Conservation (phyloP, 1,140 invertebrate genomes). For the Yoshiicerus persimilis region DNA sequence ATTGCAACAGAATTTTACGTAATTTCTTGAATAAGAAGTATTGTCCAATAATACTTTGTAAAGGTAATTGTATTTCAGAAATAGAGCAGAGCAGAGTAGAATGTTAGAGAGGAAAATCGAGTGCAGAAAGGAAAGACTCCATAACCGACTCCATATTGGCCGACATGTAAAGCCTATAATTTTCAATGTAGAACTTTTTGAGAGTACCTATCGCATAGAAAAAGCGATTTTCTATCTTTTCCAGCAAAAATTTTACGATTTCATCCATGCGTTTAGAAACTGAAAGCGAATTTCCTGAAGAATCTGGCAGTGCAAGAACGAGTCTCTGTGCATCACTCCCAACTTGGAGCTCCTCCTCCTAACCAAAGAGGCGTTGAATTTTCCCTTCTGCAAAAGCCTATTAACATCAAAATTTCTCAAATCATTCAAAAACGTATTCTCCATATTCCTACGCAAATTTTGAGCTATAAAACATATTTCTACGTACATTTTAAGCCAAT, state of each 20-base stretch:
- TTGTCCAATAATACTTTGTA: no score
- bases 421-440: not conserved
- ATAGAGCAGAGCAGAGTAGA: not conserved
- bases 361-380: not conserved
- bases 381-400: not conserved
- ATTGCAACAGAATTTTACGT: no score
- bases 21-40: no score
- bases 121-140: not conserved
- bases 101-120: not conserved
- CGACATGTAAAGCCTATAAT: constrained; percentile 4
- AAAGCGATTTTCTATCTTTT: not conserved
- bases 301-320: not conserved
- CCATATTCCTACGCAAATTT: not conserved
- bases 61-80: no score
- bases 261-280: not conserved
- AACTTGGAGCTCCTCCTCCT: not conserved
- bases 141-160: not conserved
- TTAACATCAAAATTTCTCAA: not conserved
- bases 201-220: not conserved
- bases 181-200: not conserved
- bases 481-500: not conserved
- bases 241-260: not conserved
- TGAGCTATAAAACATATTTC: not conserved
- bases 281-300: not conserved
- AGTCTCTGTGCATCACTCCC: not conserved